Percentiles rank a stretch among this genome's conserved stretches.
phyloP scores from a whole-genome alignment of 2,113 vertebrate species.

The Stomatorhinus ivindoensis region DNA sequence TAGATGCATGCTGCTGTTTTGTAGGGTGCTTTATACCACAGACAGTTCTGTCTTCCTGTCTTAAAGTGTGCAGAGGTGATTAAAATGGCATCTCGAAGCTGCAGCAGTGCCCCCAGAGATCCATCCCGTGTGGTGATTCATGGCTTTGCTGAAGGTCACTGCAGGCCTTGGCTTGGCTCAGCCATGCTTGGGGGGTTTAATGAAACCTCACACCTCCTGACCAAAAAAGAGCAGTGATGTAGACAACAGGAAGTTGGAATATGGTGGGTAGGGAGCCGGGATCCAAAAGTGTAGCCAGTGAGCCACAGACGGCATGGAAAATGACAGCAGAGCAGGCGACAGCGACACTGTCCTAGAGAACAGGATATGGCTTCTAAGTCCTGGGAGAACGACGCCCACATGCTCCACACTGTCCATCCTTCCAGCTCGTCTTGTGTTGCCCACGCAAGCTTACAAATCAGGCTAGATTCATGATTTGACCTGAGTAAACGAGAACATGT shows the following conservation, averaged over 20 bases:
- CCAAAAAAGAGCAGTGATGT: neutral
- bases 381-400: neutral
- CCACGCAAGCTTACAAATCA: neutral
- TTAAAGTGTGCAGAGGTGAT: constrained; percentile 8
- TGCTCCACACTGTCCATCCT: neutral
- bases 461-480: neutral
- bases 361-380: too few species aligned
- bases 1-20: neutral
- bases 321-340: neutral
- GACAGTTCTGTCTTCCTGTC: neutral
- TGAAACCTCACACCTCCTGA: neutral
- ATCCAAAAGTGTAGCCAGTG: neutral
- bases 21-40: neutral
- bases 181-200: neutral
- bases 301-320: neutral
- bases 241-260: neutral
- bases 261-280: neutral
- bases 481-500: neutral
- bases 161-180: neutral
- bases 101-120: neutral
- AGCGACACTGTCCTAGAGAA: neutral
- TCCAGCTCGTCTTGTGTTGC: neutral
- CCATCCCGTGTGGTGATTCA: constrained; percentile 6
- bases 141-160: neutral
- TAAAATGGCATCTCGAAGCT: neutral